Base-by-base conservation (phyloP, 2,888 invertebrate genomes). In the Operophtera brumata region DNA sequence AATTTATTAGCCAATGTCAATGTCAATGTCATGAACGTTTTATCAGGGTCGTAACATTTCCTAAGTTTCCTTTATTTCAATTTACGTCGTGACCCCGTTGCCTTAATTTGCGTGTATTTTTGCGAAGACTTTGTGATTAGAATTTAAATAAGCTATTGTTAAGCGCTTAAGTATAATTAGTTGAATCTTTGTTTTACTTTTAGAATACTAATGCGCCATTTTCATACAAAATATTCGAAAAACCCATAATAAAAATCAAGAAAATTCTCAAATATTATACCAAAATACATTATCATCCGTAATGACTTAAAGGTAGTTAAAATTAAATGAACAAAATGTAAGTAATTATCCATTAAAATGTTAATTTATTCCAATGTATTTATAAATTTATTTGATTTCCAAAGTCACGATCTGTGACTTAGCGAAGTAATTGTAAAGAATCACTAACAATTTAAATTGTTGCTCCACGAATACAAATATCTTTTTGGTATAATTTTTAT, bases 101-200 rank as follows among this genome's bases (percentile, higher is more conserved):
- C n/a, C n/a, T n/a, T 64, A 62, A 66, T 64, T 70, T 61, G 39
- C 49, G 43, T 44, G 54, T 69, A 64, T 69, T 69, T 68, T 63
- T 52, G 36, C 30, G 36, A 43, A 41, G 25, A 52, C 11, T 42
- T 47, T 57, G 61, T 46, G 49, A 45, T 41, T 13, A 47, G 61
- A 69, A 67, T 69, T 36, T 44, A 20, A 58, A 69, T 12, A 14
- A 39, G 54, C 52, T 49, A 40, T 34, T 43, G 32, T 34, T 9
- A 10, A 7, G n/a, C n/a, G n/a, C n/a, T n/a, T n/a, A n/a, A 20
- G 20, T 20, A 4, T 20, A 20, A 20, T 20, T 20, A 20, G 20
- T 20, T 20, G 2, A 2, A 20, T 20, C 20, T 20, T 26, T 25
- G 14, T n/a, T 40, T 40, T 14, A 10, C 4, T 20, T 20, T 20